Evolutionary conservation across 2,888 invertebrate genomes (phyloP), one percentile per base, ranked within the genome.

Genomic region (Calameuta pallipes): DNA sequence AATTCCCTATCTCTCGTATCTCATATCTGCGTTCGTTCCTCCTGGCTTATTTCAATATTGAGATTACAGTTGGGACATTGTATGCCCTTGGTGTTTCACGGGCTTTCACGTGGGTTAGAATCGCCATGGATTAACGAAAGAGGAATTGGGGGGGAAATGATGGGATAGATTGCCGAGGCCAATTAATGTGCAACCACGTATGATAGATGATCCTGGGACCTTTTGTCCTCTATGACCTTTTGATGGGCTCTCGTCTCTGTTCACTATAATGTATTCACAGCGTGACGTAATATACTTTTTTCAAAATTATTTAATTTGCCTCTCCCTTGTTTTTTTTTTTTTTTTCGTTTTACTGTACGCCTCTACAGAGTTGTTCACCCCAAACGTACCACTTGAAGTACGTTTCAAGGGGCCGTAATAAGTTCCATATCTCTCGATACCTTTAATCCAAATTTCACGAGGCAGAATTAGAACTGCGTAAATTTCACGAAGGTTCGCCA

Each of bases 61-160:
- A 15, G 31, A 73, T 34, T 41, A 78, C 75, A 35, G 68, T 75
- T 71, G 71, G 75, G 73, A 56, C 56, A 73, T 68, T 68, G 36
- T 30, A 34, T 41, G 35, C 30, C 56, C 35, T 70, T 56, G 71
- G 37, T 41, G 36, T 78, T 70, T 75, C 75, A 68, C 33, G 78
- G 56, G 71, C 71, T 75, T 77, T 77, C 41, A 80, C 71, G 68
- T 41, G 56, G 76, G 30, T 33, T 41, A 73, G 15, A 73, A 30
- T 56, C 70, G 73, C 15, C 31, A 75, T 13, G 23, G 33, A 33
- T 37, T 71, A 15, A 15, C 41, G 41, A 15, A 76, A 74, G 68
- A 4, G 70, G 36, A 3, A 12, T 36, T 36, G 12, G 11, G 11
- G 1, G 1, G 35, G 9, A 4, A 33, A 3, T 3, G 33, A 0